These are phyloP conservation scores for Gari tellinella DNA, from an alignment of 2,888 invertebrate species.

Conservation along the genomic window DNA sequence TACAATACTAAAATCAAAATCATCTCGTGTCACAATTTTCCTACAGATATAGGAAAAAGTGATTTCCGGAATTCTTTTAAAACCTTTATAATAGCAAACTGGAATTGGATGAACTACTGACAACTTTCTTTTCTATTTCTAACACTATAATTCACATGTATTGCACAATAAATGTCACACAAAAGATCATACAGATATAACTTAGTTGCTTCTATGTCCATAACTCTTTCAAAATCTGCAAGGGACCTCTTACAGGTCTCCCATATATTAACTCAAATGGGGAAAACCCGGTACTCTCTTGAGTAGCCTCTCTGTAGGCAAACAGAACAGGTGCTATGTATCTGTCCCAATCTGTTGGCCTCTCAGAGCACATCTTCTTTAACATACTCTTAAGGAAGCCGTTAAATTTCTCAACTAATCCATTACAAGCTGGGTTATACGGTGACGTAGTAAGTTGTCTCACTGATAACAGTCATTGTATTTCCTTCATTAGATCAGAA, in stretches of 20 bases:
- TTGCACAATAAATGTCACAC: too few relatives aligned
- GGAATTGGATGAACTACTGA: too few relatives aligned
- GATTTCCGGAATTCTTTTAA: too few relatives aligned
- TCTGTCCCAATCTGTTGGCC: constrained; percentile 58
- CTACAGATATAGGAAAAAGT: too few relatives aligned
- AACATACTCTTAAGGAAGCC: constrained; percentile 53
- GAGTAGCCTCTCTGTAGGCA: constrained; percentile 58
- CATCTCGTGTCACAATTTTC: too few relatives aligned
- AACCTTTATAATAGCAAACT: too few relatives aligned
- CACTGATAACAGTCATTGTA: constrained; percentile 42
- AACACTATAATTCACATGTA: too few relatives aligned
- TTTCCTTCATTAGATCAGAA: constrained; percentile 51
- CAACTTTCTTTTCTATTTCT: too few relatives aligned
- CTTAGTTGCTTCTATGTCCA: too few relatives aligned
- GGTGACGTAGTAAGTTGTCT: constrained; percentile 48
- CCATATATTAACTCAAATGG: too few relatives aligned
- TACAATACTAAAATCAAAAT: too few relatives aligned
- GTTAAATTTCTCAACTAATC: constrained; percentile 57
- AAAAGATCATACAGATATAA: too few relatives aligned
- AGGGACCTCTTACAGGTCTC: constrained; percentile 47
- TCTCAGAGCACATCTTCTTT: constrained; percentile 35
- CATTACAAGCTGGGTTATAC: constrained; percentile 58
- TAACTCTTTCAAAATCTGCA: constrained; percentile 47
- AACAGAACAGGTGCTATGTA: constrained; percentile 51
- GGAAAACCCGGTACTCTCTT: constrained; percentile 51